Base-by-base conservation (phyloP, 1,140 invertebrate species). In the Dolichoris vasculosae region DNA sequence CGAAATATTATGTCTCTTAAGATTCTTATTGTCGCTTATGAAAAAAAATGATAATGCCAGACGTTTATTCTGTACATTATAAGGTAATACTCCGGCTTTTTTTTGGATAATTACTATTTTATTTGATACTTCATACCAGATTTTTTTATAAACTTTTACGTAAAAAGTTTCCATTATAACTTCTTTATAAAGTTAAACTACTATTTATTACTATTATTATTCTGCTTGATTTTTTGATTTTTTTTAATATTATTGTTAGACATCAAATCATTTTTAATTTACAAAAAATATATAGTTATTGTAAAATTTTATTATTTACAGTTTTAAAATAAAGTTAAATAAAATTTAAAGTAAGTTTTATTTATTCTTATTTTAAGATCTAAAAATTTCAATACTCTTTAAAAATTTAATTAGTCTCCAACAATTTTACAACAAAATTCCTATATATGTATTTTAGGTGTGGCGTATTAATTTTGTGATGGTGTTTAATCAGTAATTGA, bases 401-500 rank as follows among this genome's bases (percentile, higher is more conserved):
- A 15, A 9, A 30, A 15, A 46, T 30, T 78, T 59, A 78, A 46
- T 69, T n/a, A 48, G 40, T 51, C 69, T 20, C 4, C 15, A 71
- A 48, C 38, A 81, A 26, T 82, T 75, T 82, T 51, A 35, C 0
- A 15, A 26, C 32, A 30, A 38, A 83, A 26, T 73, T 59, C 30
- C 81, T 82, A 75, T 79, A 75, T 79, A 77, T 76, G 83, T 88
- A 87, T 75, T 40, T 46, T 88, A 88, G 89, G 89, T 38, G 89
- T 71, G 88, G 89, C 88, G 32, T 35, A 48, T 89, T 89, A 89
- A 89, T 89, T 89, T 88, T 87, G 75, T 78, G 40, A 55, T 79
- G 73, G 71, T 82, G 64, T 88, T 87, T 89, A 89, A 90, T 88
- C 86, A 84, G 75, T 81, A 89, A 89, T 90, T 90, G 87, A 89